Conservation (phyloP, 2,113 vertebrate genomes). For the Ceuthmochares aereus region DNA sequence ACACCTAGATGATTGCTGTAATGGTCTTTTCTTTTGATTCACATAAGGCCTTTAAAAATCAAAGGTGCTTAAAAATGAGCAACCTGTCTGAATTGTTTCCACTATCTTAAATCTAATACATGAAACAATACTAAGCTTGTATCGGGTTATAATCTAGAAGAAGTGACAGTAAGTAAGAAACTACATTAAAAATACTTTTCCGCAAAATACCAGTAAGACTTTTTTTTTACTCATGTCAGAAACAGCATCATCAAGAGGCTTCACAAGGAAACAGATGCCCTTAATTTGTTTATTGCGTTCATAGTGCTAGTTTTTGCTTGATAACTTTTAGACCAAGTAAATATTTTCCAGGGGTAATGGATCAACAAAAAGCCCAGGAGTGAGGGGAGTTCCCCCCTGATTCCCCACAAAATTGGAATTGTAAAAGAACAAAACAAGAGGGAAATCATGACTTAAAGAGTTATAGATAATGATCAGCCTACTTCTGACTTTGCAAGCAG, state of each 20-base stretch:
- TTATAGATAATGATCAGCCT: slow-evolving; percentile 58
- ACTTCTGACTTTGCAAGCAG: slow-evolving; percentile 45
- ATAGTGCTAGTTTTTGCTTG: background rate
- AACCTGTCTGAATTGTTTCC: background rate
- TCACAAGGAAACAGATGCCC: background rate
- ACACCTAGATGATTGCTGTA: fast-evolving
- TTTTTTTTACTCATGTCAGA: background rate
- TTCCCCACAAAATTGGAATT: slow-evolving; percentile 43
- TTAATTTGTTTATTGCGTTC: background rate
- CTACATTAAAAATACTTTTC: background rate
- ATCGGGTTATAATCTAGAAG: background rate
- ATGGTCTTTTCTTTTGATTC: background rate
- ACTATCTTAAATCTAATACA: background rate
- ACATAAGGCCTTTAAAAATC: background rate
- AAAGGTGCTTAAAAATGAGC: background rate
- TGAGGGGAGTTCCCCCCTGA: slow-evolving; percentile 41
- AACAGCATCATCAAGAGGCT: background rate
- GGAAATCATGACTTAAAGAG: slow-evolving; percentile 49
- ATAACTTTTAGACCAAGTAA: background rate
- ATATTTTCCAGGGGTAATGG: slow-evolving; percentile 18
- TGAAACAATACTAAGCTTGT: fast-evolving
- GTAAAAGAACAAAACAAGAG: slow-evolving; percentile 24
- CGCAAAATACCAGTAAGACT: background rate
- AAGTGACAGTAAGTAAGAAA: background rate
- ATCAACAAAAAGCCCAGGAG: slow-evolving; percentile 61